Base-by-base conservation (phyloP, 2,113 vertebrate genomes). In the Ictalurus furcatus region DNA sequence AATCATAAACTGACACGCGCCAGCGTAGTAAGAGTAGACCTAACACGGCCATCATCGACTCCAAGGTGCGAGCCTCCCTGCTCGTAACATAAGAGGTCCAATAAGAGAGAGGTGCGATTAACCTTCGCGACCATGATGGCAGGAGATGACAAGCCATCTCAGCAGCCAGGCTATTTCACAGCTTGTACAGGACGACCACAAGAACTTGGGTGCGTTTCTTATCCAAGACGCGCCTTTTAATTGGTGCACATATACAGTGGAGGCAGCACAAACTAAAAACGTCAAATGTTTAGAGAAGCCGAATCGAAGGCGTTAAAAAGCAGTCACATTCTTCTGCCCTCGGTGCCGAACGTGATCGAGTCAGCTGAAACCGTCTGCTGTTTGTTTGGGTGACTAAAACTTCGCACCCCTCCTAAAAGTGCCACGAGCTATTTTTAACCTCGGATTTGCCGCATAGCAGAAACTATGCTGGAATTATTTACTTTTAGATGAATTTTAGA, bases 1-100 rank as follows among this genome's bases (percentile, higher is more conserved):
- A 96, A 97, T 96, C 95, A 96, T 92, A 54, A 88, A 91, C 92
- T 94, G 96, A 96, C 96, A 95, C 94, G 94, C 90, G 80, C 92
- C 87, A 91, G 91, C 91, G 91, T 92, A 93, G 94, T 93, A 95
- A 95, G 95, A 94, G 25, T 58, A 44, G 84, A 67, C 48, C 74
- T 94, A 88, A 90, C 91, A 91, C 95, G 34, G 84, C 54, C 28
- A 30, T 58, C 63, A 16, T 23, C 73, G 58, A 59, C 28, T 74
- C 61, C 21, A 30, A 85, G 56, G 52, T 12, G 9, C 71, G 13
- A 28, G 30, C 56, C 54, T 56, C 25, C 34, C 12, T 34, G 84
- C 58, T 85, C 81, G 88, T 81, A 86, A 81, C 71, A 30, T 81
- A 71, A 80, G 84, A 85, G 52, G 63, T n/a, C 56, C 61, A 40